A percentile compares a stretch with the other conserved stretches of the same genome.
Evolutionary conservation across 1,140 invertebrate species (phyloP).

Genomic region (Drosophila nigrodunni): DNA sequence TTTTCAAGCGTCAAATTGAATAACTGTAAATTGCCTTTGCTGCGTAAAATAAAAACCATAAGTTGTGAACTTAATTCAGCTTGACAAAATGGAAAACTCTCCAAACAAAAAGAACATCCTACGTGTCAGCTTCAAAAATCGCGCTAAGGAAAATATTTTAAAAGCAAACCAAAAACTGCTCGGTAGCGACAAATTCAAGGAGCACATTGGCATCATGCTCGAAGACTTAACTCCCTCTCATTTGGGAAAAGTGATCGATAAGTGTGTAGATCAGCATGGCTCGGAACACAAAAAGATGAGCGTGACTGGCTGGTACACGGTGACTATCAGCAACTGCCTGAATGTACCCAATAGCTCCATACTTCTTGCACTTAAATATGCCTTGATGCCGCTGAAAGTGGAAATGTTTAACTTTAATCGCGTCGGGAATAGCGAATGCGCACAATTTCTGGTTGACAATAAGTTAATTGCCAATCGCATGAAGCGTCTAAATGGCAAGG

Average conservation of each 20-base stretch:
- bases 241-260: conserved; percentile 14
- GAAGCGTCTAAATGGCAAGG: conserved; percentile 23
- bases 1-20: background rate
- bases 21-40: conserved; percentile 20
- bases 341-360: conserved; percentile 30
- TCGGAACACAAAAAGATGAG: background rate
- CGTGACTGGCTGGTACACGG: conserved; percentile 49
- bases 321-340: conserved; percentile 33
- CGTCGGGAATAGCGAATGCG: background rate
- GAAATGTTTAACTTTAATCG: conserved; percentile 45
- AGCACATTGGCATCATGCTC: conserved; percentile 5
- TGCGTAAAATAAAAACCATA: background rate
- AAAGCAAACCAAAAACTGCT: background rate
- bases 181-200: conserved; percentile 8
- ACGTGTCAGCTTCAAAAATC: background rate
- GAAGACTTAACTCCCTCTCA: conserved; percentile 19
- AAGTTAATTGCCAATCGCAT: conserved; percentile 48
- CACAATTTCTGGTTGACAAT: conserved; percentile 48
- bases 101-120: background rate
- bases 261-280: conserved; percentile 1
- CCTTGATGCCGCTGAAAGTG: conserved; percentile 35
- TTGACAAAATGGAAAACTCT: conserved; percentile 5
- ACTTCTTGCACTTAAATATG: conserved; percentile 40
- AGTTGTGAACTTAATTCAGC: background rate
- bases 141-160: background rate